Evolutionary conservation across 1,140 invertebrate species (phyloP).

Genomic region (Trachymyrmex cornetzi): DNA sequence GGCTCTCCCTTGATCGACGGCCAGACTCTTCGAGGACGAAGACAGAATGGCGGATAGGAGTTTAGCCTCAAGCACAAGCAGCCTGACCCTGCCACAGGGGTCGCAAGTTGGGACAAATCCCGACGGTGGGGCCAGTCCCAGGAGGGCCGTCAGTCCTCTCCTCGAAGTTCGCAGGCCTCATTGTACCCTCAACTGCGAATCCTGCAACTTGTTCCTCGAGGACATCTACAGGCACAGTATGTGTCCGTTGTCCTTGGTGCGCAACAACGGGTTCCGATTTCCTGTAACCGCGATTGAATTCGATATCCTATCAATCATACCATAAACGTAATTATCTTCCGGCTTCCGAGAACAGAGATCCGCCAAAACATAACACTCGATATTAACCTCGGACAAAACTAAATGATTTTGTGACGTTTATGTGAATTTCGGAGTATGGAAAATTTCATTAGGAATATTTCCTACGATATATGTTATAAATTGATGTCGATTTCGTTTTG

Average conservation of each 20-base stretch:
- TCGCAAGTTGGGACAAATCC: constrained; percentile 79
- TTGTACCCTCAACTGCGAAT: constrained; percentile 91
- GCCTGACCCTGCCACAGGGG: constrained; percentile 80
- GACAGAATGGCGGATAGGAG: constrained; percentile 80
- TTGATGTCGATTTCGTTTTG: background rate
- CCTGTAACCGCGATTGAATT: constrained; percentile 19
- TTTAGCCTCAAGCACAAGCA: constrained; percentile 80
- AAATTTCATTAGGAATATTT: background rate
- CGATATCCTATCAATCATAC: constrained; percentile 19
- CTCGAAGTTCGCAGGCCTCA: constrained; percentile 90
- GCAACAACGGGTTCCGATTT: constrained; percentile 8
- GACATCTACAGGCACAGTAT: constrained; percentile 90
- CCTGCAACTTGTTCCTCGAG: constrained; percentile 90
- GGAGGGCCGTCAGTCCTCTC: constrained; percentile 90
- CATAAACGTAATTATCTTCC: background rate
- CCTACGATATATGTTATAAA: background rate
- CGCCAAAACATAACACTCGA: background rate
- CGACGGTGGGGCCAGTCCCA: constrained; percentile 86
- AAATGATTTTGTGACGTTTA: background rate
- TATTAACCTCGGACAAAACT: constrained; percentile 5
- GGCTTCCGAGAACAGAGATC: background rate
- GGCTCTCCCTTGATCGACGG: constrained; percentile 17
- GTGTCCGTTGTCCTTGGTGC: constrained; percentile 67
- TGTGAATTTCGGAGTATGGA: background rate
- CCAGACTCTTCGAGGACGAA: constrained; percentile 23